Base-by-base conservation (phyloP, 2,888 invertebrate genomes). In the Lacanobia oleracea region DNA sequence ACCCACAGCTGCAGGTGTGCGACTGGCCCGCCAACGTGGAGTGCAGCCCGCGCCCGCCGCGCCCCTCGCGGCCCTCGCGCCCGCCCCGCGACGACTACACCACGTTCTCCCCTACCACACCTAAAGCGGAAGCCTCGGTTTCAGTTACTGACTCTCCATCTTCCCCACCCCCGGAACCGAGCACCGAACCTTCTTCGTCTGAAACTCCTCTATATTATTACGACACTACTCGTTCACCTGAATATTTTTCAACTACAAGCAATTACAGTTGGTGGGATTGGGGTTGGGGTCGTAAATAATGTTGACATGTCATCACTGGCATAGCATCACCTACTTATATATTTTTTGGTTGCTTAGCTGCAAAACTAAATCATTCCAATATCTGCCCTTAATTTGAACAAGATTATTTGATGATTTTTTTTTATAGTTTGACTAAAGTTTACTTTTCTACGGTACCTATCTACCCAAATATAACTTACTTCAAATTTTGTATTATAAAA, bases 1-100 rank as follows among this genome's bases (percentile, higher is more conserved):
- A 84, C 83, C 87, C 89, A 8, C 40, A 10, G 18, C 74, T 81
- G 66, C 88, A 79, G 50, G 89, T 90, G 54, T 91, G 91, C 78
- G 90, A 90, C 75, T 73, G 75, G 54, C 86, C 88, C 1, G 67
- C 67, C 2, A 61, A 72, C 10, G 90, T 88, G 1, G 86, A 88
- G 37, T 91, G 91, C 68, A 14, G 18, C 2, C 23, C 23, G 16
- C 23, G 14, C 1, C 63, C 45, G 1, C 45, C 68, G 37, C 76
- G 12, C 0, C 53, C 43, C 43, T 0, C 33, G 14, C 40, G n/a
- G 1, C 48, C n/a, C 21, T 16, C 50, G 0, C 16, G n/a, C 1
- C 54, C 21, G 0, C 60, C 37, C 5, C 10, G 27, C 1, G 53
- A 54, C 27, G 56, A 27, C 14, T 18, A 5, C 10, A 56, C 78